phyloP scores from a whole-genome alignment of 2,888 invertebrate genomes.

The Nomada flava region DNA sequence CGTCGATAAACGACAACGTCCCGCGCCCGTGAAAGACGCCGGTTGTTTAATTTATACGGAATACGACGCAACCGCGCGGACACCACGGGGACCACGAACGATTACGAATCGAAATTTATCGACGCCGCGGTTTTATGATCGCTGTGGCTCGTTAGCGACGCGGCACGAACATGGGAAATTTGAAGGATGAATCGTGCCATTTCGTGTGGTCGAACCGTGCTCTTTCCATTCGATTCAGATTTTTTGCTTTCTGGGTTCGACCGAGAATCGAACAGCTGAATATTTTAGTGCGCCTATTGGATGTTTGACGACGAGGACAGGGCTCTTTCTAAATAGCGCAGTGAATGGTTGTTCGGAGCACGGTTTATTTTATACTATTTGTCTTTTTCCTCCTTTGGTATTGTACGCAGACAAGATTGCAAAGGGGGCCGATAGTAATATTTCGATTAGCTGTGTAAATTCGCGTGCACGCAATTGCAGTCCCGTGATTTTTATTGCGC shows the following conservation, averaged over 20 bases:
- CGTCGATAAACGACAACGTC: constrained; percentile 64
- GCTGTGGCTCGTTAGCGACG: constrained; percentile 39
- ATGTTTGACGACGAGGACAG: no score
- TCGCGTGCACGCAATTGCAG: neutral
- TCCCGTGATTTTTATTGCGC: constrained; percentile 2
- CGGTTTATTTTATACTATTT: no score
- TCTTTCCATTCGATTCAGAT: neutral
- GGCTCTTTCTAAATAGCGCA: no score
- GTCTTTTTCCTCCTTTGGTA: no score
- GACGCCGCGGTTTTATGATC: constrained; percentile 41
- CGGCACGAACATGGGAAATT: constrained; percentile 17
- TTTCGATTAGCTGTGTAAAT: neutral
- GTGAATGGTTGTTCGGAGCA: no score
- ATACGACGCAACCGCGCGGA: constrained; percentile 14
- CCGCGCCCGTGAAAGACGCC: constrained; percentile 56
- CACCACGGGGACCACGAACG: neutral
- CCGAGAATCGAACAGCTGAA: no score
- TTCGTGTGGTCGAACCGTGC: neutral
- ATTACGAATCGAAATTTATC: constrained; percentile 51
- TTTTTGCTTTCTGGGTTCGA: no score
- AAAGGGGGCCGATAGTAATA: no score
- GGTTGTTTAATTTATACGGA: constrained; percentile 60
- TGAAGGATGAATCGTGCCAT: constrained; percentile 18
- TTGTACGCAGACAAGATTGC: no score
- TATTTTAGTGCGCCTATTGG: no score